Percentiles rank a stretch among this genome's conserved stretches.
phyloP scores from a whole-genome alignment of 2,797 vertebrate species.

The Chrysocyon brachyurus region DNA sequence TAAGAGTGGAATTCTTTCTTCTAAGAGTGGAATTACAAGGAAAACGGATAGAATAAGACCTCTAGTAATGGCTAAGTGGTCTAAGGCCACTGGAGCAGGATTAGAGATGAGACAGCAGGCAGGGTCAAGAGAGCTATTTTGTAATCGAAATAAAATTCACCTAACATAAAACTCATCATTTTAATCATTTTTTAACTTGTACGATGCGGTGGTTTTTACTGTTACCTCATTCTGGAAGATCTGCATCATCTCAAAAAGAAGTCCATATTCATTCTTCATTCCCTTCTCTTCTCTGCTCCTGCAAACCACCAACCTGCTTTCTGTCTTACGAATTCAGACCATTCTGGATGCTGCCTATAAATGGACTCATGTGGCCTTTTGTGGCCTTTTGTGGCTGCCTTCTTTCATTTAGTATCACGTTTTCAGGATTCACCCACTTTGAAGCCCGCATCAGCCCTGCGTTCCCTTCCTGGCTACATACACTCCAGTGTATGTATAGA shows the following conservation, averaged over 20 bases:
- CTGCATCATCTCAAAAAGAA: not conserved
- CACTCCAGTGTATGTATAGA: not conserved
- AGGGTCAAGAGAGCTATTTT: not conserved
- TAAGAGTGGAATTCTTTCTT: not conserved
- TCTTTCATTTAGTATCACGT: not conserved
- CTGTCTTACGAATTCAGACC: not conserved
- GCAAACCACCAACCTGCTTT: not conserved
- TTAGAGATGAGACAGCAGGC: not conserved
- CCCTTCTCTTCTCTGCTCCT: not conserved
- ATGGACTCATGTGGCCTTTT: not conserved
- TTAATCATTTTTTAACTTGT: not conserved
- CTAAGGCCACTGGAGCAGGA: not conserved
- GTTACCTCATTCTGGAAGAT: not conserved
- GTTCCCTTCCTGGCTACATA: not conserved
- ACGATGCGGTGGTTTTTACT: not conserved
- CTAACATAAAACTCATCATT: not conserved
- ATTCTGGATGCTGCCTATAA: not conserved
- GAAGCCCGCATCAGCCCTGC: not conserved
- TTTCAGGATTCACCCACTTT: not conserved
- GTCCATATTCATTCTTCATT: too few species aligned
- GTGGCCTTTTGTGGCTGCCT: not conserved
- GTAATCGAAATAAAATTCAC: slow-evolving; percentile 17
- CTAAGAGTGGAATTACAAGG: not conserved
- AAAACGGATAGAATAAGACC: not conserved
- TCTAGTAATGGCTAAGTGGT: not conserved